phyloP scores from a whole-genome alignment of 2,888 invertebrate genomes.

The Xestia xanthographa region DNA sequence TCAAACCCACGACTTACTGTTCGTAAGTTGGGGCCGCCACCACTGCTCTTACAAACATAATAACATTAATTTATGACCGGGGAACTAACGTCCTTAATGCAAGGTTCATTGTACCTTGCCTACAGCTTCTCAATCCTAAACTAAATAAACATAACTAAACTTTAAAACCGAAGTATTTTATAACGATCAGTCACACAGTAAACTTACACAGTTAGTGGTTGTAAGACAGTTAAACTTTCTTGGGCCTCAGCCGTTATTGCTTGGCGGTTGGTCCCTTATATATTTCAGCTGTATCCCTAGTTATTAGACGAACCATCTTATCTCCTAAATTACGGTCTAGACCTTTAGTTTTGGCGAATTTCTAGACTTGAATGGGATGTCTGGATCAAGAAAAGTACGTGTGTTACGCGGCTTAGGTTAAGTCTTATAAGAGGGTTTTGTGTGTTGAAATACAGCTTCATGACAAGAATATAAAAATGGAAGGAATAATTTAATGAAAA shows the following conservation, averaged over 20 bases:
- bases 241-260: constrained; percentile 38
- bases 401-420: not conserved
- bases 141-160: not conserved
- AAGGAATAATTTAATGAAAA: not conserved
- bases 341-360: constrained; percentile 21
- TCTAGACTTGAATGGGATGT: constrained; percentile 42
- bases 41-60: no score
- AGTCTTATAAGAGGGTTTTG: not conserved
- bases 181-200: constrained; percentile 45
- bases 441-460: not conserved
- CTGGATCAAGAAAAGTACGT: constrained; percentile 25
- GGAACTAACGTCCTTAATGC: not conserved
- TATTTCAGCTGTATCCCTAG: constrained; percentile 38
- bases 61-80: no score
- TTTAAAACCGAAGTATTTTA: constrained; percentile 42
- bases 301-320: constrained; percentile 53
- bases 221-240: constrained; percentile 48
- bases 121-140: not conserved
- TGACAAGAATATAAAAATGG: not conserved
- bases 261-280: constrained; percentile 44
- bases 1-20: no score
- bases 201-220: constrained; percentile 52
- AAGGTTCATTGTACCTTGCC: no score
- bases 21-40: no score
- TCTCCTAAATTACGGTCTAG: constrained; percentile 59